Evolutionary conservation across 2,797 vertebrate species (phyloP).

Genomic region (Sebastolobus alascanus): DNA sequence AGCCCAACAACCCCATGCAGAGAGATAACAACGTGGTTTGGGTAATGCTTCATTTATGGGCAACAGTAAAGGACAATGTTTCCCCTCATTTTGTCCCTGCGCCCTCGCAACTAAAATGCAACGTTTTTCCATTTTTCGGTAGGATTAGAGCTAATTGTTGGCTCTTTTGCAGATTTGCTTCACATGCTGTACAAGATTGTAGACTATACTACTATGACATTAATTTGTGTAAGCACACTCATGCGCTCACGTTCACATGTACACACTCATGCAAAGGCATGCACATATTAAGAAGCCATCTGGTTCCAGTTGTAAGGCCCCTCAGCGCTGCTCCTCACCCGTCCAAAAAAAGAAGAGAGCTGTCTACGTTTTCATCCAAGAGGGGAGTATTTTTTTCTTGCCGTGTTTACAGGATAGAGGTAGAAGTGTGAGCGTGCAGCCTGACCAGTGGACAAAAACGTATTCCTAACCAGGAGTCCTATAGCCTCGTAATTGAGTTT

Average conservation of each 20-base stretch:
- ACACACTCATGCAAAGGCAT: conserved; percentile 67
- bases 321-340: conserved; percentile 73
- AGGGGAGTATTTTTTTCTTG: conserved; percentile 69
- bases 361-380: conserved; percentile 78
- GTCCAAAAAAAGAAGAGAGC: conserved; percentile 77
- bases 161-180: conserved; percentile 36
- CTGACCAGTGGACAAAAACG: conserved; percentile 39
- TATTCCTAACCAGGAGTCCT: conserved; percentile 23
- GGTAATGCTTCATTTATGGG: conserved; percentile 43
- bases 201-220: conserved; percentile 28
- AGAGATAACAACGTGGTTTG: conserved; percentile 32
- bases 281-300: conserved; percentile 83
- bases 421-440: conserved; percentile 41
- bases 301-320: conserved; percentile 86
- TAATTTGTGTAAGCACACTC: conserved; percentile 48
- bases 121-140: conserved; percentile 13
- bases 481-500: conserved; percentile 20
- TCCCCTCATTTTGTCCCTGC: conserved; percentile 21
- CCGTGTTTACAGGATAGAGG: conserved; percentile 58
- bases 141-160: conserved; percentile 45
- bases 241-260: conserved; percentile 43
- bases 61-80: conserved; percentile 22
- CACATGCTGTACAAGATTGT: conserved; percentile 17
- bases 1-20: conserved; percentile 40
- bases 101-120: conserved; percentile 17